These are phyloP conservation scores for Pterobdella sp. DNA, from an alignment of 2,888 invertebrate species.

Conservation along the genomic window DNA sequence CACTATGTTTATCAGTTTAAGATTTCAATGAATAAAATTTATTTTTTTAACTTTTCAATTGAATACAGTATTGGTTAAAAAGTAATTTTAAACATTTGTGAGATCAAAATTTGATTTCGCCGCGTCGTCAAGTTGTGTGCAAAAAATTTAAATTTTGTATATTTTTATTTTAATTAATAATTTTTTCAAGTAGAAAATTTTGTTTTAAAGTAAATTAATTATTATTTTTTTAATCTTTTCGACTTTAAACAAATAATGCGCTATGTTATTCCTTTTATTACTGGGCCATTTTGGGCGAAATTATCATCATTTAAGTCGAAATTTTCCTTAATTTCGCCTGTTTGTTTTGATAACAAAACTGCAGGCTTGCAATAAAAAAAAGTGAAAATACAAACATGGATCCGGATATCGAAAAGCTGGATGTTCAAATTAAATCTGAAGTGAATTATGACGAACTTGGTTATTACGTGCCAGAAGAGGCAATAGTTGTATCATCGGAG, in stretches of 20 bases:
- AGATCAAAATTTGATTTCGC: no score
- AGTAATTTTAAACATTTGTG: no score
- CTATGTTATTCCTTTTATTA: constrained; percentile 10
- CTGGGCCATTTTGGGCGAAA: constrained; percentile 31
- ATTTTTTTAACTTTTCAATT: no score
- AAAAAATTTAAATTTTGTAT: no score
- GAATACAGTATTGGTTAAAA: no score
- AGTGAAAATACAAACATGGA: constrained; percentile 15
- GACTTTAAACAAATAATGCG: constrained; percentile 3
- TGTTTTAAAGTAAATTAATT: no score
- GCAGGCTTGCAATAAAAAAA: background rate
- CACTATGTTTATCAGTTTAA: no score
- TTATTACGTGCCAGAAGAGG: background rate
- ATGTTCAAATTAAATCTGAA: constrained; percentile 23
- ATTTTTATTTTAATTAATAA: no score
- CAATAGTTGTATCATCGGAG: constrained; percentile 7
- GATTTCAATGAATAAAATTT: no score
- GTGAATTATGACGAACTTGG: constrained; percentile 24
- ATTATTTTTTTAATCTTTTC: no score
- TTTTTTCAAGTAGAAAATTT: no score
- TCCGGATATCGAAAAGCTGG: constrained; percentile 26
- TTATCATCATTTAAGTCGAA: constrained; percentile 24
- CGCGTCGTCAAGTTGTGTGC: no score
- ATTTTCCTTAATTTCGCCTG: constrained; percentile 27
- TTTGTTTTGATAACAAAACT: constrained; percentile 19